phyloP scores from a whole-genome alignment of 1,140 invertebrate species.

The Panonychus citri region DNA sequence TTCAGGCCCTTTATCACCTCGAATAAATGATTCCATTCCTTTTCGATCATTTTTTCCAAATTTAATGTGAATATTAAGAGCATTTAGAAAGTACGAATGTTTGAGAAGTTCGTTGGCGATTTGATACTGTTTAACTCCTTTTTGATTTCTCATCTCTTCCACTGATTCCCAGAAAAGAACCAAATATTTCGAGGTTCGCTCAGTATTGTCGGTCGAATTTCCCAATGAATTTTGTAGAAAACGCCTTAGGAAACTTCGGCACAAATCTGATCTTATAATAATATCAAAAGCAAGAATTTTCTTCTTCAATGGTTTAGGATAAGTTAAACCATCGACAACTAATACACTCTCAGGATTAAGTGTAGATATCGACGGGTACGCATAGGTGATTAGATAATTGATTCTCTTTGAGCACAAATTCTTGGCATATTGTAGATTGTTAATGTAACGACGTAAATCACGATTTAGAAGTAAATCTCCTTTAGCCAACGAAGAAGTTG shows the following conservation, averaged over 20 bases:
- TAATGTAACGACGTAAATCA: conserved; percentile 32
- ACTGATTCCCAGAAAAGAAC: conserved; percentile 58
- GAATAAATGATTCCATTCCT: conserved; percentile 54
- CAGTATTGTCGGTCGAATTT: conserved; percentile 28
- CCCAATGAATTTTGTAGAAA: conserved; percentile 55
- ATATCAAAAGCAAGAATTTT: conserved; percentile 26
- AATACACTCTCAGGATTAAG: not conserved
- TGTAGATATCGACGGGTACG: conserved; percentile 28
- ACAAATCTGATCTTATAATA: conserved; percentile 24
- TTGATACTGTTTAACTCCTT: conserved; percentile 30
- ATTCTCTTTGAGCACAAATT: conserved; percentile 54
- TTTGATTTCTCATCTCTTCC: conserved; percentile 40
- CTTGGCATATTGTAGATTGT: conserved; percentile 46
- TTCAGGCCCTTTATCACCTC: conserved; percentile 49
- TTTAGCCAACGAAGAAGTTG: conserved; percentile 22
- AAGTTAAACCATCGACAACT: not conserved
- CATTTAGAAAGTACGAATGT: conserved; percentile 43
- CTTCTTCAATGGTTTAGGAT: not conserved
- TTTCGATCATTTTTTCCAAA: conserved; percentile 33
- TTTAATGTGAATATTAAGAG: conserved; percentile 52
- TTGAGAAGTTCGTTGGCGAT: conserved; percentile 49
- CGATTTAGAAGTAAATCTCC: conserved; percentile 28
- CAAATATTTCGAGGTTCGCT: conserved; percentile 4
- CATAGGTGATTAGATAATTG: conserved; percentile 40
- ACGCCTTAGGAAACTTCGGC: conserved; percentile 40